Base-by-base conservation (phyloP, 2,888 invertebrate species). In the Hirtodrosophila cameraria region DNA sequence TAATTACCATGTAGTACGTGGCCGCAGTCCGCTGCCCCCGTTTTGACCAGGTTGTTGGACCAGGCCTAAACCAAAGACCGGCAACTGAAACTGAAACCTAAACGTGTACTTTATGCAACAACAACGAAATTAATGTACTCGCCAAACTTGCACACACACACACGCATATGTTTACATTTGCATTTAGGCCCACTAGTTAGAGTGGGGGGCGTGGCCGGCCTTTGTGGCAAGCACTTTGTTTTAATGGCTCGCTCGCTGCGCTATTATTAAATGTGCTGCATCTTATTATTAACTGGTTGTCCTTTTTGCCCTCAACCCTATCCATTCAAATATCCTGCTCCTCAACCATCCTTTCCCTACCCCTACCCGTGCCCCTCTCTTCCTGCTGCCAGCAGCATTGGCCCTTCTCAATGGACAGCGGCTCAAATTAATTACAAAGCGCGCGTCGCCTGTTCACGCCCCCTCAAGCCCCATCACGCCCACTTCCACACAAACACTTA, bases 1-100 rank as follows among this genome's bases (percentile, higher is more conserved):
- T 89, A 89, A 89, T 89, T 89, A 89, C 69, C 73, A 78, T 88
- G 81, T 77, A 68, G 77, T 69, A 61, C 61, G 66, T 68, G 64
- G 61, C 43, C 66, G 36, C 57, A 16, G 8, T n/a, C 38, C 58
- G 11, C 35, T 53, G 36, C 11, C 54, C 71, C 39, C 30, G n/a
- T 39, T 9, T 33, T 42, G 54, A 6, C 46, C 55, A n/a, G 7
- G 6, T 23, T 6, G 28, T 53, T 59, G 65, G 31, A n/a, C 46
- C 63, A 53, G 67, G 72, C 73, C 76, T 49, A 65, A 59, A 54
- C 36, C 50, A 23, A 57, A 35, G 39, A 31, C 58, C 45, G 45
- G 45, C 45, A 65, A 72, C 61, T 57, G 67, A 70, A 61, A 70
- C 73, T 73, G 68, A 67, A 73, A 68, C 70, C 57, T 43, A 36